Percentiles rank a stretch among this genome's conserved stretches.
Conservation (phyloP, 1,140 invertebrate genomes). For the Trichonephila clavata region DNA sequence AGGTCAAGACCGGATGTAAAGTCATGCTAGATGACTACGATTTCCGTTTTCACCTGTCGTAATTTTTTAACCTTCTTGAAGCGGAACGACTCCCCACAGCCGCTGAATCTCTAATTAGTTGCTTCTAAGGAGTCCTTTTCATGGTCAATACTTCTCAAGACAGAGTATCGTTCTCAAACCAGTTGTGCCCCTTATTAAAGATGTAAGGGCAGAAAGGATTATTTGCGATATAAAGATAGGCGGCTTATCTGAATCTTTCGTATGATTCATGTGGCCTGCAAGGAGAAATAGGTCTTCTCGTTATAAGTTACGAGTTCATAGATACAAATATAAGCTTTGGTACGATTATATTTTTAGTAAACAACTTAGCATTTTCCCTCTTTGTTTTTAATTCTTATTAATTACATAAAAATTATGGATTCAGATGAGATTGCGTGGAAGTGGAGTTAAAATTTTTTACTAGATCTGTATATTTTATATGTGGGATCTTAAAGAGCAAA, state of each 20-base stretch:
- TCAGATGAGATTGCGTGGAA: too few species aligned
- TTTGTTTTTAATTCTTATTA: too few species aligned
- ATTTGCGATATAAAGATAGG: not conserved
- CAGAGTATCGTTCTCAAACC: not conserved
- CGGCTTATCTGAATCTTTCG: not conserved
- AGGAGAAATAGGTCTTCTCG: not conserved
- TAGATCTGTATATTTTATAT: too few species aligned
- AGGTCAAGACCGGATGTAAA: slow-evolving; percentile 66
- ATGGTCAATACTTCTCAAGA: not conserved
- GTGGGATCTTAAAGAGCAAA: too few species aligned
- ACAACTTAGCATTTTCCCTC: too few species aligned
- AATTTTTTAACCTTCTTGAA: slow-evolving; percentile 46
- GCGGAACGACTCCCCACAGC: slow-evolving; percentile 52
- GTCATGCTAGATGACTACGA: slow-evolving; percentile 68
- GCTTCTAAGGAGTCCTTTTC: slow-evolving; percentile 27
- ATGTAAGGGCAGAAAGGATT: slow-evolving; percentile 17
- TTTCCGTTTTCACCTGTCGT: slow-evolving; percentile 72
- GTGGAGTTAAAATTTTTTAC: too few species aligned
- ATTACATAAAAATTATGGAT: too few species aligned
- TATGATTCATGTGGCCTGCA: not conserved
- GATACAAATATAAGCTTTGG: too few species aligned
- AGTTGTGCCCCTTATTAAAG: not conserved
- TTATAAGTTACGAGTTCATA: not conserved
- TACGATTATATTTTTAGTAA: too few species aligned
- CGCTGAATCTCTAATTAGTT: slow-evolving; percentile 56